Conservation (phyloP, 2,888 invertebrate species). For the Balanococcus diminutus region DNA sequence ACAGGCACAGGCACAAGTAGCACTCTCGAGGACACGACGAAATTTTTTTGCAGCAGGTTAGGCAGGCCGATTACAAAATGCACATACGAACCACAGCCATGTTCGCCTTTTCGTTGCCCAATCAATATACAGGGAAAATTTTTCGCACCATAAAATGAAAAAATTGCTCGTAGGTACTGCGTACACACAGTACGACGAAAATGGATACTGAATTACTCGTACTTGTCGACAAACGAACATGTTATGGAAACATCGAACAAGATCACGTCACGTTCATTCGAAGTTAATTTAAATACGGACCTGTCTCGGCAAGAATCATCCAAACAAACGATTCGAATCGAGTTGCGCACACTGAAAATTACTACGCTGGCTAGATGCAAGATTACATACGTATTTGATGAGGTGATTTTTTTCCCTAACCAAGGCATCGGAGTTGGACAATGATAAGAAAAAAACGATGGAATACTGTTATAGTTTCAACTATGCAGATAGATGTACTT, state of each 20-base stretch:
- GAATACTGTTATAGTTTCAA: background rate
- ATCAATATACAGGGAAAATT: background rate
- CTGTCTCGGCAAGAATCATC: slow-evolving; percentile 22
- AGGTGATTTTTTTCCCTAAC: too few relatives aligned
- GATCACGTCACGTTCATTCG: slow-evolving; percentile 9
- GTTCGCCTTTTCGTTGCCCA: background rate
- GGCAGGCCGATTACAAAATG: too few relatives aligned
- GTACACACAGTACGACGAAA: background rate
- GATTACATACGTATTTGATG: too few relatives aligned
- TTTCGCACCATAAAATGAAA: background rate
- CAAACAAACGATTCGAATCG: background rate
- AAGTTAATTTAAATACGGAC: slow-evolving; percentile 10
- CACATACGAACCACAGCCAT: background rate
- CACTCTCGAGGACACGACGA: too few relatives aligned
- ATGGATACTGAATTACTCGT: background rate
- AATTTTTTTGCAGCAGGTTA: too few relatives aligned
- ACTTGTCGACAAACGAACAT: background rate
- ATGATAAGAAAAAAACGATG: background rate
- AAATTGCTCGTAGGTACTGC: background rate
- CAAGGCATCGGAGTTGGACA: background rate
- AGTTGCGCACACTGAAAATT: background rate
- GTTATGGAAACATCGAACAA: background rate
- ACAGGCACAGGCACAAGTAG: too few relatives aligned
- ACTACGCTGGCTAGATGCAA: too few relatives aligned
- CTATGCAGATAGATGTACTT: background rate